Conservation (phyloP, 2,797 vertebrate species). For the Masticophis lateralis region DNA sequence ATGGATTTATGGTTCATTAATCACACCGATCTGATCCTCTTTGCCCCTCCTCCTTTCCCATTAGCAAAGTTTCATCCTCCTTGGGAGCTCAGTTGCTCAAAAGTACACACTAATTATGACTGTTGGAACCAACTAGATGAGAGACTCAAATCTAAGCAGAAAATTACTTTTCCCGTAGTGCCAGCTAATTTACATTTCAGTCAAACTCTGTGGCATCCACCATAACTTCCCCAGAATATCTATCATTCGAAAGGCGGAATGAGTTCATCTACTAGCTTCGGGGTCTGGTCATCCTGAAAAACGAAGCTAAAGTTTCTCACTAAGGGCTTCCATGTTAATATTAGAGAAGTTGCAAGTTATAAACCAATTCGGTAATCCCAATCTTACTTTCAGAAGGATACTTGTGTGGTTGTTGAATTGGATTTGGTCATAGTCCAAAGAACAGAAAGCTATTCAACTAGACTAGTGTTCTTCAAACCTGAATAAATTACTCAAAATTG, state of each 20-base stretch:
- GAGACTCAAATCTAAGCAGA: neutral
- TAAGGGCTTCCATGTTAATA: neutral
- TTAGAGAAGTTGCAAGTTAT: neutral
- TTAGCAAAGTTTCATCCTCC: neutral
- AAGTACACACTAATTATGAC: neutral
- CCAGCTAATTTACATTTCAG: neutral
- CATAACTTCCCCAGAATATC: neutral
- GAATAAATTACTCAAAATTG: no score
- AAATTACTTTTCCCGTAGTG: neutral
- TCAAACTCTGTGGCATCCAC: neutral
- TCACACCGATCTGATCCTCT: neutral
- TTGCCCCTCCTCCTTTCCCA: constrained; percentile 1
- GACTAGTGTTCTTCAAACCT: neutral
- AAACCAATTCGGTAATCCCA: neutral
- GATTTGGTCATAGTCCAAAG: neutral
- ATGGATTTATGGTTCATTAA: constrained; percentile 27
- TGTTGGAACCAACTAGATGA: constrained; percentile 4
- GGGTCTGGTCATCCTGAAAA: neutral
- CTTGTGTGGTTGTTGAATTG: neutral
- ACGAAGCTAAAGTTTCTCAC: neutral
- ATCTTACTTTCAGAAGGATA: neutral
- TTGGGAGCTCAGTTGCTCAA: neutral
- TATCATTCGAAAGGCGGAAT: neutral
- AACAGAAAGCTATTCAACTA: neutral
- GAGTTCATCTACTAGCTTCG: neutral